Conservation (phyloP, 2,797 vertebrate species). For the Triplophysa bombifrons region DNA sequence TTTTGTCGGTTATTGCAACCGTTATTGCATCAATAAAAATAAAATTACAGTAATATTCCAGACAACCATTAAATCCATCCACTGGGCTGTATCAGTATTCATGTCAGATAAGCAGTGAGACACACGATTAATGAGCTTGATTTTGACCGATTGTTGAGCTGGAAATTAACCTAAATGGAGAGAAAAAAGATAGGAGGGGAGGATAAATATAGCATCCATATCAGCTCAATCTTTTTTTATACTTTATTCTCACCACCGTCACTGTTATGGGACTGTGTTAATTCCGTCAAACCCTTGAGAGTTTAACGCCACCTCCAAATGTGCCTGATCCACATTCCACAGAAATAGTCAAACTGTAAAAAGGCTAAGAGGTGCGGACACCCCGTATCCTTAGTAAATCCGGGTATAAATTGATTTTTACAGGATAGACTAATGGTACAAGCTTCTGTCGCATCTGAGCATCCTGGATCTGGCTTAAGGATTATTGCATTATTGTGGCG, state of each 20-base stretch:
- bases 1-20: no score
- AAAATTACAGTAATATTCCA: no score
- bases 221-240: conserved; percentile 50
- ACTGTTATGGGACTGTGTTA: conserved; percentile 36
- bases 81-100: background rate
- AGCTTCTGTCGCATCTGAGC: background rate
- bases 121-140: background rate
- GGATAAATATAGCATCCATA: conserved; percentile 38
- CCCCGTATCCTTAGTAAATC: background rate
- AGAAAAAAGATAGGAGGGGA: conserved; percentile 1
- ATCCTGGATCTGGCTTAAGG: background rate
- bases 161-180: conserved; percentile 9
- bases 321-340: conserved; percentile 19
- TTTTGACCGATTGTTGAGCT: background rate
- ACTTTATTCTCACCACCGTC: background rate
- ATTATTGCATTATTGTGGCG: background rate
- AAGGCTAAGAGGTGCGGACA: background rate
- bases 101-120: background rate
- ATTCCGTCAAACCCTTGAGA: conserved; percentile 36
- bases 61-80: no score
- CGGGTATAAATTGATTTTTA: background rate
- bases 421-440: background rate
- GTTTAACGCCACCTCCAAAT: conserved; percentile 21
- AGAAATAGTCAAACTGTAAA: background rate
- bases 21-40: no score